Base-by-base conservation (phyloP, 2,888 invertebrate species). In the Philereme transversata region DNA sequence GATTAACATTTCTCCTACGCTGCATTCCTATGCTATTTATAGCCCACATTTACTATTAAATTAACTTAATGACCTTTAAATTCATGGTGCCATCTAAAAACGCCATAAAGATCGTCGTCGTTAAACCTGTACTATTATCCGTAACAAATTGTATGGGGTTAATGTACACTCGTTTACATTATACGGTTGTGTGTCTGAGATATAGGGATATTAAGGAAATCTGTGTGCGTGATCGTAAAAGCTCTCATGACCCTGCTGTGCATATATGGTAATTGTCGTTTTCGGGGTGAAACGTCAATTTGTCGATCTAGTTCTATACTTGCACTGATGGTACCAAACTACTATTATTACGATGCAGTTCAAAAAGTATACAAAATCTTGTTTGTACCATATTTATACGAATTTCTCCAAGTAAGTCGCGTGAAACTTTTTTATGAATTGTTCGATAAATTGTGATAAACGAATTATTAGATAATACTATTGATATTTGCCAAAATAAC, bases 11-110 rank as follows among this genome's bases (percentile, higher is more conserved):
- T 65, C 51, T 57, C 49, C 51, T 51, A 60, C 51, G 51, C 56
- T 51, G 45, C 65, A 58, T 68, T 64, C 65, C 51, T 51, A 35
- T 8, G 40, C 40, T 67, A 67, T 70, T 68, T 68, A 70, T 65
- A 46, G 61, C 54, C 49, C 43, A 56, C 57, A 55, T 46, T 55
- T 53, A 59, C 52, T 50, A 65, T 68, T 58, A 68, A 61, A 60
- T 59, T 65, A 60, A 54, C 57, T 57, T 62, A 64, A 60, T 57
- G 62, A 54, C 58, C 46, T 51, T 60, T 63, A 53, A 68, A 62
- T 53, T 60, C 57, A 35, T 54, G 49, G 49, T 59, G 64, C 22
- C 57, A 53, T 60, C 54, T 59, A 55, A 64, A 62, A 64, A 53
- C 6, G 36, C 62, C 51, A 55, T 62, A 64, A 60, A 67, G 64